phyloP scores from a whole-genome alignment of 1,140 invertebrate species.

The Geopemphigus sp. region DNA sequence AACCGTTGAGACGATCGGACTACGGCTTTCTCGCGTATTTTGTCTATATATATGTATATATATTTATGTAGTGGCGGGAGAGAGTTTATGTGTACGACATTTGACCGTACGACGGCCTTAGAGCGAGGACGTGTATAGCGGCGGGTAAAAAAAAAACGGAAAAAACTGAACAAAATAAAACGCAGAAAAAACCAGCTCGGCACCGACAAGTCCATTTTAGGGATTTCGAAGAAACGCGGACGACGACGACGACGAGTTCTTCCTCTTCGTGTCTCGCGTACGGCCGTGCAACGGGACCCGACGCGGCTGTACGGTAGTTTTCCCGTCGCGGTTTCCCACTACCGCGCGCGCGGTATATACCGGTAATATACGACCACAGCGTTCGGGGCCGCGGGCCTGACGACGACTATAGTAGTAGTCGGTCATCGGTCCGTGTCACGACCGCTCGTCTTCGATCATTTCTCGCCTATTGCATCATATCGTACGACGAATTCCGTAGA shows the following conservation, averaged over 20 bases:
- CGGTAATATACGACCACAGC: too few species aligned
- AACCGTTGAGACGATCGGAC: too few species aligned
- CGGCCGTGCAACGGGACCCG: conserved; percentile 30
- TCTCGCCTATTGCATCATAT: too few species aligned
- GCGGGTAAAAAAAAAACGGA: not conserved
- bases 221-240: conserved; percentile 44
- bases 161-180: too few species aligned
- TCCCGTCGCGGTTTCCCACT: conserved; percentile 31
- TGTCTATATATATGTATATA: too few species aligned
- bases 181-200: conserved; percentile 43
- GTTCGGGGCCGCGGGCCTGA: not conserved
- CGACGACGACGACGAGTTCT: conserved; percentile 27
- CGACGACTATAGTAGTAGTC: conserved; percentile 15
- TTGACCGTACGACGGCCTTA: conserved; percentile 31
- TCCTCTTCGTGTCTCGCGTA: conserved; percentile 10
- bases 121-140: conserved; percentile 16
- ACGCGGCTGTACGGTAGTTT: conserved; percentile 17
- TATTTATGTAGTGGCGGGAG: not conserved
- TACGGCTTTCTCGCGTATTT: too few species aligned
- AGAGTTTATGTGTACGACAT: conserved; percentile 15
- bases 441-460: not conserved
- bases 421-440: conserved; percentile 20
- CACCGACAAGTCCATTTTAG: conserved; percentile 45
- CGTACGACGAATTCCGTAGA: too few species aligned
- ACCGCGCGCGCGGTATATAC: not conserved